These are phyloP conservation scores for Tetraneura akinire DNA, from an alignment of 1,140 invertebrate genomes.

Conservation along the genomic window DNA sequence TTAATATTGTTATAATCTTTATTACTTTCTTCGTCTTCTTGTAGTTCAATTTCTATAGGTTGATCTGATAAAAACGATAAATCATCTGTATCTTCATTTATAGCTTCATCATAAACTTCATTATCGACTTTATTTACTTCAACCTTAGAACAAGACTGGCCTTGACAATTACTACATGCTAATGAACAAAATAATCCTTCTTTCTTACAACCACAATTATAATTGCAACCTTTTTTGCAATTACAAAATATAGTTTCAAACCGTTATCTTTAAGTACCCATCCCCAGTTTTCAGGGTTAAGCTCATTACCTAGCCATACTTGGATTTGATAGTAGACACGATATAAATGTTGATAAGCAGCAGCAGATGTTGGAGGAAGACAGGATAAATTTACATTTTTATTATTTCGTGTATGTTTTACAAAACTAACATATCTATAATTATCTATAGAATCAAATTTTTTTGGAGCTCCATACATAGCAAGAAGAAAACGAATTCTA, in stretches of 20 bases:
- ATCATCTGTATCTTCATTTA: constrained; percentile 3
- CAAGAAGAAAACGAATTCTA: constrained; percentile 9
- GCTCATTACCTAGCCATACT: constrained; percentile 15
- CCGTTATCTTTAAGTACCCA: background rate
- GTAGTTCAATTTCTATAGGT: background rate
- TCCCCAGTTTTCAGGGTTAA: constrained; percentile 13
- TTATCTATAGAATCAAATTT: constrained; percentile 6
- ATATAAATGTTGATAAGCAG: constrained; percentile 23
- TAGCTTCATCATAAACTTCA: constrained; percentile 2
- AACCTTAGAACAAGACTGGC: constrained; percentile 20
- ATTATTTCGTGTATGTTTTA: constrained; percentile 20
- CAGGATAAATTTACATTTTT: background rate
- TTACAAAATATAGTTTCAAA: background rate
- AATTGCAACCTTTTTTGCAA: constrained; percentile 9
- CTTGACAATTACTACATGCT: constrained; percentile 23
- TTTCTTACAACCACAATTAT: constrained; percentile 18
- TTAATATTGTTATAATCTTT: background rate
- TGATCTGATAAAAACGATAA: background rate
- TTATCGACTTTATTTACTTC: background rate
- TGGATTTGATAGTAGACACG: constrained; percentile 18
- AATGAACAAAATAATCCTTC: constrained; percentile 16
- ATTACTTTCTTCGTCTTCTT: constrained; percentile 13
- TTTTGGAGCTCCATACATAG: constrained; percentile 18
- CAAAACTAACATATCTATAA: background rate
- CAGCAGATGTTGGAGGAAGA: constrained; percentile 23